Percentiles rank a stretch among this genome's conserved stretches.
Evolutionary conservation across 2,113 vertebrate genomes (phyloP).

Genomic region (Mormyrus lacerda): DNA sequence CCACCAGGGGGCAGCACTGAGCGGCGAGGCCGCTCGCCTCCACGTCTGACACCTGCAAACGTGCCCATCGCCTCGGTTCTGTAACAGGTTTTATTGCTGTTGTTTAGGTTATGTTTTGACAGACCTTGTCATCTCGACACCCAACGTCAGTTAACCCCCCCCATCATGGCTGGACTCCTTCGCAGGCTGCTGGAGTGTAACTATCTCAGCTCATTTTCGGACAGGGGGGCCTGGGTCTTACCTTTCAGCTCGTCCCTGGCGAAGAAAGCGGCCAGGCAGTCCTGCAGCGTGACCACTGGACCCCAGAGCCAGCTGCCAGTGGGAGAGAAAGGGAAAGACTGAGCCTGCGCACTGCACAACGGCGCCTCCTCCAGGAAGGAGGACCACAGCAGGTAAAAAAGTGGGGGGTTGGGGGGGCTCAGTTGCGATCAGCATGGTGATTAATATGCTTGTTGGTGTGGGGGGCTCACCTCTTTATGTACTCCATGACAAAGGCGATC

Average conservation of each 20-base stretch:
- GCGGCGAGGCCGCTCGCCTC: neutral
- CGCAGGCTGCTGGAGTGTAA: neutral
- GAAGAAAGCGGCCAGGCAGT: slow-evolving; percentile 97
- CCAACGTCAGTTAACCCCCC: neutral
- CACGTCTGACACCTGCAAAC: neutral
- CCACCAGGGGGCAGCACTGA: neutral
- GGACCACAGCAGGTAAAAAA: neutral
- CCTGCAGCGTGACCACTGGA: slow-evolving; percentile 93
- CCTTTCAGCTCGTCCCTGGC: slow-evolving; percentile 96
- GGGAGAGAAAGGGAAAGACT: slow-evolving; percentile 62
- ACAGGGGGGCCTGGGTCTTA: slow-evolving; percentile 44
- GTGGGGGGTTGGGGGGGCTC: neutral
- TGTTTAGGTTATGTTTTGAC: neutral
- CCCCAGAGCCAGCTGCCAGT: slow-evolving; percentile 96
- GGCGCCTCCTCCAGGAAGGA: neutral
- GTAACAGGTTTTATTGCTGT: neutral
- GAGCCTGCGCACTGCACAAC: neutral
- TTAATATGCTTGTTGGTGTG: neutral
- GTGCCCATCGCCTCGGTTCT: neutral
- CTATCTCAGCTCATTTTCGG: neutral
- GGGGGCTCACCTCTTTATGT: slow-evolving; percentile 82
- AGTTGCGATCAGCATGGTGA: neutral
- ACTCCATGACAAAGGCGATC: slow-evolving; percentile 94
- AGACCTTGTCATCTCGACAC: neutral
- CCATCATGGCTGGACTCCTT: neutral